phyloP scores from a whole-genome alignment of 1,140 invertebrate species.

The Maconellicoccus hirsutus region DNA sequence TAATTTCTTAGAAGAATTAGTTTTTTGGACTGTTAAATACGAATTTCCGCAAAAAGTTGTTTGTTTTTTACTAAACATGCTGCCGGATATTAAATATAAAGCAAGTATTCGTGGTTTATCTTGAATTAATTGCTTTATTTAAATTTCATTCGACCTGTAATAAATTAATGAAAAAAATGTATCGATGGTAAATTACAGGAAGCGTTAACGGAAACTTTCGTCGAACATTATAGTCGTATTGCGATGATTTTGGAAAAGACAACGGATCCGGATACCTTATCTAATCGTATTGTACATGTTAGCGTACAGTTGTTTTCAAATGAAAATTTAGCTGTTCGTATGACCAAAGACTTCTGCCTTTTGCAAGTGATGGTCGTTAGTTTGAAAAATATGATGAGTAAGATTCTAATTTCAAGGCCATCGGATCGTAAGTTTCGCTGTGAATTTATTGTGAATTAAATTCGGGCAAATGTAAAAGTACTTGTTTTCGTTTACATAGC shows the following conservation, averaged over 20 bases:
- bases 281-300: slow-evolving; percentile 91
- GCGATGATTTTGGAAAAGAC: slow-evolving; percentile 79
- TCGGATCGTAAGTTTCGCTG: slow-evolving; percentile 66
- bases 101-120: slow-evolving; percentile 35
- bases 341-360: slow-evolving; percentile 79
- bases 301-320: slow-evolving; percentile 93
- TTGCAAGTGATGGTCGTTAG: slow-evolving; percentile 90
- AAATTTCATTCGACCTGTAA: too few relatives aligned
- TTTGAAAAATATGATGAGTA: slow-evolving; percentile 85
- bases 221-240: slow-evolving; percentile 88
- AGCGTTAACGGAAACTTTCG: slow-evolving; percentile 84
- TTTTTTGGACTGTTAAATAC: slow-evolving; percentile 95
- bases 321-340: slow-evolving; percentile 73
- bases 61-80: slow-evolving; percentile 87
- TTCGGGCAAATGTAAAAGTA: not conserved
- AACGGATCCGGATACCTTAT: slow-evolving; percentile 75
- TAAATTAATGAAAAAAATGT: too few relatives aligned
- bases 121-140: too few relatives aligned
- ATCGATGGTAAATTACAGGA: slow-evolving; percentile 44
- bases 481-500: not conserved
- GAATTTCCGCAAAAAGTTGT: slow-evolving; percentile 96
- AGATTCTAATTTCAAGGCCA: slow-evolving; percentile 74
- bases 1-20: slow-evolving; percentile 86
- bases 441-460: too few relatives aligned
- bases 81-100: slow-evolving; percentile 92